Conservation (phyloP, 2,888 invertebrate genomes). For the Drosophila merina region DNA sequence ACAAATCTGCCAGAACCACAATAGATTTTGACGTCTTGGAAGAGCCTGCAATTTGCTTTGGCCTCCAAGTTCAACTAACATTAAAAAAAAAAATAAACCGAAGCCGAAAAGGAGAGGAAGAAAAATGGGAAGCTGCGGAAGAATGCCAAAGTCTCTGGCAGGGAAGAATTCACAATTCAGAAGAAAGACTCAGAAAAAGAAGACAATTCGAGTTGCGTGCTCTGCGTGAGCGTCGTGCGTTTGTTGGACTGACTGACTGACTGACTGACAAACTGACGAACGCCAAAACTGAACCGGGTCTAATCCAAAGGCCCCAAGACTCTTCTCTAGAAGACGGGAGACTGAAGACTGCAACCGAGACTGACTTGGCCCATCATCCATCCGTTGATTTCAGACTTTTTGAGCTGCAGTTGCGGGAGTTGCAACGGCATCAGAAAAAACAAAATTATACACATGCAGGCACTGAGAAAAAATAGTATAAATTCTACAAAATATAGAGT, state of each 20-base stretch:
- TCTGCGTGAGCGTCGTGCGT: constrained; percentile 83
- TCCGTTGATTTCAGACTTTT: constrained; percentile 36
- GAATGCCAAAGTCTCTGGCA: constrained; percentile 11
- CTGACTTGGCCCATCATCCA: constrained; percentile 40
- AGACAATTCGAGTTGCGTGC: constrained; percentile 80
- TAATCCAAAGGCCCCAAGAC: constrained; percentile 19
- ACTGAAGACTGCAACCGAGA: constrained; percentile 29
- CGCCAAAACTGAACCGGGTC: constrained; percentile 42
- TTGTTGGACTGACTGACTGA: constrained; percentile 46
- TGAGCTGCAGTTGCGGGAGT: constrained; percentile 65
- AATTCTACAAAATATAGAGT: background rate
- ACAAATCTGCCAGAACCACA: constrained; percentile 46
- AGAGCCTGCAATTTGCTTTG: constrained; percentile 72
- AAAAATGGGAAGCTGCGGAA: constrained; percentile 31
- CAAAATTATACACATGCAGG: constrained; percentile 64
- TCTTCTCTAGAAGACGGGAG: constrained; percentile 7
- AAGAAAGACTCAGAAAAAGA: constrained; percentile 15
- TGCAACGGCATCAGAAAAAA: constrained; percentile 47
- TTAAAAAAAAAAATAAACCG: constrained; percentile 51
- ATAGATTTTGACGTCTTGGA: constrained; percentile 55
- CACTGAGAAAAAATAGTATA: constrained; percentile 10
- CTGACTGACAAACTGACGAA: constrained; percentile 49
- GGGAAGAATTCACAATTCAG: constrained; percentile 4
- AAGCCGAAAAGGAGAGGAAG: constrained; percentile 19
- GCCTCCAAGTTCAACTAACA: constrained; percentile 77